phyloP scores from a whole-genome alignment of 1,140 invertebrate species.

The Arctopsyche grandis region DNA sequence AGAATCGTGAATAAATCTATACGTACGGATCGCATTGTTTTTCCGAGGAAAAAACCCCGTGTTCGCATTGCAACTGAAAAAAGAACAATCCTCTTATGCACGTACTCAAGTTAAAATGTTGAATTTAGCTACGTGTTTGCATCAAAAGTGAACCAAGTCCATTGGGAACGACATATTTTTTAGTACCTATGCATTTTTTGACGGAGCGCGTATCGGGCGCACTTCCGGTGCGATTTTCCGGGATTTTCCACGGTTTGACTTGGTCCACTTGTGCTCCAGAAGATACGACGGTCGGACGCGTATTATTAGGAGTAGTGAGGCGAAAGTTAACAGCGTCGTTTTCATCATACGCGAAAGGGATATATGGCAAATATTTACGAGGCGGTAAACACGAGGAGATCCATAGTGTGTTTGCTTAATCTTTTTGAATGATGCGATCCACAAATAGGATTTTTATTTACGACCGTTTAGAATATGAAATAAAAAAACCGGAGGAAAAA shows the following conservation, averaged over 20 bases:
- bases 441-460: slow-evolving; percentile 47
- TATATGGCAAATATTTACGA: slow-evolving; percentile 42
- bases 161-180: no score
- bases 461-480: slow-evolving; percentile 36
- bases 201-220: no score
- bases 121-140: no score
- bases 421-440: slow-evolving; percentile 42
- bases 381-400: slow-evolving; percentile 33
- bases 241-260: no score
- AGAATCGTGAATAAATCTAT: slow-evolving; percentile 14
- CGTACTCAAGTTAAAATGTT: no score
- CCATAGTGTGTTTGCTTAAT: slow-evolving; percentile 38
- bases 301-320: slow-evolving; percentile 36
- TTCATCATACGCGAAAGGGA: slow-evolving; percentile 23
- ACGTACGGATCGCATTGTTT: slow-evolving; percentile 9
- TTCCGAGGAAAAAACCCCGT: not conserved
- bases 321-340: slow-evolving; percentile 18
- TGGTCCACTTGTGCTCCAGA: no score
- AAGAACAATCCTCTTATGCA: no score
- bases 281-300: not conserved
- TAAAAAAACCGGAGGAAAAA: not conserved
- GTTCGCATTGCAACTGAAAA: no score
- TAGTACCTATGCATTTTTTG: no score
- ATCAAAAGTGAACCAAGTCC: no score
- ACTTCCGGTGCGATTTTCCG: no score